Percentiles rank a stretch among this genome's conserved stretches.
These are phyloP conservation scores for Phyllopteryx taeniolatus DNA, from an alignment of 2,113 vertebrate species.

Conservation along the genomic window DNA sequence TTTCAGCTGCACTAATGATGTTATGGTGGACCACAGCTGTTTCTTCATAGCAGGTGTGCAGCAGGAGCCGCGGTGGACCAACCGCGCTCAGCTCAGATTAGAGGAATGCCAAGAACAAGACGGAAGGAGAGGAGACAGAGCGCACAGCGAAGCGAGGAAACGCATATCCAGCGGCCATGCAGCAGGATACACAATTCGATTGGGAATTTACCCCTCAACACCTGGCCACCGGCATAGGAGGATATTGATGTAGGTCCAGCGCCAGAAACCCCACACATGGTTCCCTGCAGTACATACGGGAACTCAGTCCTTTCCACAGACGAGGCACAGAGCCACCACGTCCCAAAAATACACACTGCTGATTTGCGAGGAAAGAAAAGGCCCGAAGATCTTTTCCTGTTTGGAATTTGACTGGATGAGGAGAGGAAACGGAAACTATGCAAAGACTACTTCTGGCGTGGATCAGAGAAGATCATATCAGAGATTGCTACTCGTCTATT, in stretches of 20 bases:
- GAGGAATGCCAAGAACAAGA: conserved; percentile 68
- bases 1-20: conserved; percentile 73
- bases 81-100: conserved; percentile 46
- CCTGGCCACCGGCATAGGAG: conserved; percentile 66
- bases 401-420: conserved; percentile 32
- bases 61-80: conserved; percentile 53
- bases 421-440: conserved; percentile 26
- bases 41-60: conserved; percentile 73
- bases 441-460: conserved; percentile 29
- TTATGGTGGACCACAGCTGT: conserved; percentile 75
- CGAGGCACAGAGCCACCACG: conserved; percentile 37
- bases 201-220: conserved; percentile 67
- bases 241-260: conserved; percentile 54
- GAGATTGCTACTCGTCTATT: conserved; percentile 17
- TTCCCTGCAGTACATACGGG: conserved; percentile 39
- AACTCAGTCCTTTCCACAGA: conserved; percentile 55
- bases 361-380: conserved; percentile 38
- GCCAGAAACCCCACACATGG: conserved; percentile 57
- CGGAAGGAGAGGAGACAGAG: conserved; percentile 68
- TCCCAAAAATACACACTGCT: conserved; percentile 35
- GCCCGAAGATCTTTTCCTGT: conserved; percentile 53
- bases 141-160: conserved; percentile 58
- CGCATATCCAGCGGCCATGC: conserved; percentile 63
- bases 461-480: conserved; percentile 22
- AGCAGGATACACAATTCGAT: conserved; percentile 62